A percentile compares a stretch with the other conserved stretches of the same genome.
Conservation (phyloP, 2,888 invertebrate genomes). For the Rhynchonema sp. region DNA sequence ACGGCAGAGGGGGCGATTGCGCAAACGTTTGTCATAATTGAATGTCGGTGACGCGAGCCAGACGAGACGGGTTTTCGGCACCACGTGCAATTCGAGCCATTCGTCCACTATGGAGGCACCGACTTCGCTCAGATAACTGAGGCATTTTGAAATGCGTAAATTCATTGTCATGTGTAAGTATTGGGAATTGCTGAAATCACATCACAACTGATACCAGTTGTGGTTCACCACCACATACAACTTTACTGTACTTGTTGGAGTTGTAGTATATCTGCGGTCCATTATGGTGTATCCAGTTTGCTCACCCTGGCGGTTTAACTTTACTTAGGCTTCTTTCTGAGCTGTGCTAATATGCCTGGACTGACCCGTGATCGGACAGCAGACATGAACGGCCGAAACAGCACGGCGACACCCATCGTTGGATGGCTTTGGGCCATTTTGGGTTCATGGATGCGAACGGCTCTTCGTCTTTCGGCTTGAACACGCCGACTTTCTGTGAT, state of each 20-base stretch:
- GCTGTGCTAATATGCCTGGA: no score
- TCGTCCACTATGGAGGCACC: not conserved
- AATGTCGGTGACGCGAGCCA: not conserved
- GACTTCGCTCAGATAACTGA: not conserved
- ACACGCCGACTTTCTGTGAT: slow-evolving; percentile 80
- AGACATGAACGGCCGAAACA: slow-evolving; percentile 95
- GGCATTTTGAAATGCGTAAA: no score
- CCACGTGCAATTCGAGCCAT: not conserved
- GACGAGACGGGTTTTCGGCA: not conserved
- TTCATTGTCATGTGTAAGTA: no score
- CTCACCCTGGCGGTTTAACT: no score
- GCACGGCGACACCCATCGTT: slow-evolving; percentile 49
- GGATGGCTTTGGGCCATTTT: slow-evolving; percentile 99
- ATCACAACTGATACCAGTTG: no score
- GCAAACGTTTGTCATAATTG: not conserved
- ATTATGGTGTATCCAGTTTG: no score
- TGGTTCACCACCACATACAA: no score
- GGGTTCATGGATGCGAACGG: slow-evolving; percentile 93
- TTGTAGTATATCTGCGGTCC: no score
- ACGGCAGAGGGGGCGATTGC: not conserved
- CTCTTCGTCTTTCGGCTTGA: slow-evolving; percentile 98
- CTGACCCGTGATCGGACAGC: slow-evolving; percentile 91
- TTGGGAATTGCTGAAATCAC: no score
- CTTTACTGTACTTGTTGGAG: no score
- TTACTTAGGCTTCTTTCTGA: no score